Evolutionary conservation across 2,888 invertebrate species (phyloP).

Genomic region (Zygaena filipendulae): DNA sequence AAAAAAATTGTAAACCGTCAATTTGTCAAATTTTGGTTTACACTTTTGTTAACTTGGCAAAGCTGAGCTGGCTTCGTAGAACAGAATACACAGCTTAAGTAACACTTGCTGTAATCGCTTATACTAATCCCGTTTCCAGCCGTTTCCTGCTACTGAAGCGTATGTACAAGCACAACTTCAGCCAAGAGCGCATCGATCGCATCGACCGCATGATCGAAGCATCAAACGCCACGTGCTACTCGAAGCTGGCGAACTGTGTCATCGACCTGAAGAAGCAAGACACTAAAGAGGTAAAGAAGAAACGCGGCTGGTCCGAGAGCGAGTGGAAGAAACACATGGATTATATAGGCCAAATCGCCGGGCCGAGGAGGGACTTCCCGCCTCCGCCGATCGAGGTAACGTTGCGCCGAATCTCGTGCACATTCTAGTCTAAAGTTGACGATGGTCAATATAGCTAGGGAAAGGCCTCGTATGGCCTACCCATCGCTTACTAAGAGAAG

Average conservation of each 20-base stretch:
- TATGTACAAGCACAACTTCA: slow-evolving; percentile 37
- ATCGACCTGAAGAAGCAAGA: slow-evolving; percentile 42
- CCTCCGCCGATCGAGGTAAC: slow-evolving; percentile 30
- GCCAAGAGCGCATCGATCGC: slow-evolving; percentile 32
- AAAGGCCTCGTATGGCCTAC: no score
- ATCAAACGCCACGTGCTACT: slow-evolving; percentile 40
- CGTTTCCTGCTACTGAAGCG: slow-evolving; percentile 36
- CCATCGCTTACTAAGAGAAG: no score
- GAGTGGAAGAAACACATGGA: slow-evolving; percentile 63
- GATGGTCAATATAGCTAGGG: no score
- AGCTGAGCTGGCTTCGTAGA: no score
- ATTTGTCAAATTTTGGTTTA: no score
- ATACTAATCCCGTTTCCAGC: slow-evolving; percentile 27
- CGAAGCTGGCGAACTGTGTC: slow-evolving; percentile 45
- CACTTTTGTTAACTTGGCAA: no score
- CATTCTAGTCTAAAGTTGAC: no score
- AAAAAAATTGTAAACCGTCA: no score
- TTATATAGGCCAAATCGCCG: slow-evolving; percentile 42
- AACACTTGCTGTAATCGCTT: no score
- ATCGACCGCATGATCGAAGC: slow-evolving; percentile 48
- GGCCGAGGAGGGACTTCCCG: slow-evolving; percentile 30
- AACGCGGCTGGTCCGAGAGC: slow-evolving; percentile 40
- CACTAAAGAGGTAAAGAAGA: slow-evolving; percentile 38
- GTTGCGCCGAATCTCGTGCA: neutral
- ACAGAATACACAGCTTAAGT: no score